Conservation (phyloP, 2,797 vertebrate species). For the Spinus olivaceus region DNA sequence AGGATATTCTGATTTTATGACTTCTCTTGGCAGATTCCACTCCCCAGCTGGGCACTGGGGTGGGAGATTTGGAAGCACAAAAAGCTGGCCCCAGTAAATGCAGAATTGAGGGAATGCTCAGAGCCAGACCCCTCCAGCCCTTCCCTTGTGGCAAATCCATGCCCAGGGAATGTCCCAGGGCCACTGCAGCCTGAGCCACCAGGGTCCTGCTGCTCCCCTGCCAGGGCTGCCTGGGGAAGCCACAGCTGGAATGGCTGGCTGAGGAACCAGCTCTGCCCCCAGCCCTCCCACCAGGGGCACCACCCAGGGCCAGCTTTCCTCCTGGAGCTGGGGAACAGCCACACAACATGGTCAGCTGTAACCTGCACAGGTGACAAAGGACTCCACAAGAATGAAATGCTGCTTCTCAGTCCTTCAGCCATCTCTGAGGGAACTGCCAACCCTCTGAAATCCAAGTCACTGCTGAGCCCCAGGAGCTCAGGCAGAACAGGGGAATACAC, state of each 20-base stretch:
- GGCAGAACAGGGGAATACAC: not conserved
- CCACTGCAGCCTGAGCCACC: not conserved
- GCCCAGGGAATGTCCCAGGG: not conserved
- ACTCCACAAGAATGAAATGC: not conserved
- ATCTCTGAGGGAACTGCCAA: not conserved
- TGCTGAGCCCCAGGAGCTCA: not conserved
- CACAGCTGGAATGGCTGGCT: not conserved
- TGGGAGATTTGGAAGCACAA: not conserved
- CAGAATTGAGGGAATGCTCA: not conserved
- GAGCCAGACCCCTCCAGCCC: not conserved
- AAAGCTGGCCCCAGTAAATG: not conserved
- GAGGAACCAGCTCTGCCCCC: not conserved
- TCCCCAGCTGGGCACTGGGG: not conserved
- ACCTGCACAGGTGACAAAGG: not conserved
- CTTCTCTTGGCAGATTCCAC: not conserved
- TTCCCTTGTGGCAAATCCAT: not conserved
- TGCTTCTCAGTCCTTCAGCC: not conserved
- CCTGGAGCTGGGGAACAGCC: not conserved
- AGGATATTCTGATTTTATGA: not conserved
- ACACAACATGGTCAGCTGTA: accelerated
- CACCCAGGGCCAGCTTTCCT: accelerated
- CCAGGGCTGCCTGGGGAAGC: not conserved
- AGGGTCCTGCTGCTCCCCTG: not conserved
- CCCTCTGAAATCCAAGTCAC: not conserved
- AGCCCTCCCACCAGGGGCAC: not conserved